Evolutionary conservation across 2,113 vertebrate genomes (phyloP).

Genomic region (Gavia stellata): DNA sequence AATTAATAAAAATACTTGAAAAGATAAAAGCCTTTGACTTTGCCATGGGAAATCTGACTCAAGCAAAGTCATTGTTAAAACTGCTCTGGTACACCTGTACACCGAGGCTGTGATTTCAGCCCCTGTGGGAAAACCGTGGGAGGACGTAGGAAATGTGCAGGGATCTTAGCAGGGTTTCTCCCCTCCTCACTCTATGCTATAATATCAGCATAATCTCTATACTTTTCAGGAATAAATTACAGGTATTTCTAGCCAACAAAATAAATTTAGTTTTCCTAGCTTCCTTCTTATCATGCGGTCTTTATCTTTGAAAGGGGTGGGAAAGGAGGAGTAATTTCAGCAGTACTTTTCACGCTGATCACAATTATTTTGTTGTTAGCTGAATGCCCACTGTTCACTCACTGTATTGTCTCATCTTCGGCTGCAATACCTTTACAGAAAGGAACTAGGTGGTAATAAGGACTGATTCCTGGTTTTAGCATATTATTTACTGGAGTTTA

Average conservation of each 20-base stretch:
- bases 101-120: background rate
- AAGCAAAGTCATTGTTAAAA: background rate
- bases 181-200: background rate
- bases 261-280: background rate
- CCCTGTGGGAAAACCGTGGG: background rate
- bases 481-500: background rate
- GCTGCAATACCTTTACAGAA: background rate
- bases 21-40: background rate
- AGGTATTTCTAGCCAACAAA: background rate
- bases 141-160: background rate
- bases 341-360: background rate
- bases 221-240: constrained; percentile 15
- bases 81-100: background rate
- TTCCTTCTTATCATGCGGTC: background rate
- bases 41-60: background rate
- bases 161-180: background rate
- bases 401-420: background rate
- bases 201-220: background rate
- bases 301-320: background rate
- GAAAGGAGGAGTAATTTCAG: constrained; percentile 12
- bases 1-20: background rate
- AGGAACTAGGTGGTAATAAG: background rate
- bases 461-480: background rate
- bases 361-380: background rate
- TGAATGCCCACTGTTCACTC: background rate